Conservation (phyloP, 2,797 vertebrate species). For the Crax fasciolata region DNA sequence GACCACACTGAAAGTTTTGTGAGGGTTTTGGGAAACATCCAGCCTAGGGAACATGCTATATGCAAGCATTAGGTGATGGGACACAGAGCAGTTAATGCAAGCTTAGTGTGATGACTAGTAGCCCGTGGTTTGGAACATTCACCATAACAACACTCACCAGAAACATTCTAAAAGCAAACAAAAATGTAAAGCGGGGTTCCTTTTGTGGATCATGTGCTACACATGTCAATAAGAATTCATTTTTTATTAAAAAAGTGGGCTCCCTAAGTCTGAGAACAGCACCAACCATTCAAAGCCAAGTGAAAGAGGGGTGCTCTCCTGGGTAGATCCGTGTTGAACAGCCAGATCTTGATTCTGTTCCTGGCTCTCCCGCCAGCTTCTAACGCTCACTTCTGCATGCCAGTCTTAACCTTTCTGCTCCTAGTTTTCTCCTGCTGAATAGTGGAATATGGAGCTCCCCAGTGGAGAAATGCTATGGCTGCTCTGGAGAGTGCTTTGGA, state of each 20-base stretch:
- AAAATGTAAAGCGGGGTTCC: neutral
- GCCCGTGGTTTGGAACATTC: neutral
- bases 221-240: neutral
- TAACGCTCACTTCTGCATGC: neutral
- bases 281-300: neutral
- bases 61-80: neutral
- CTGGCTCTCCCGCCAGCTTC: neutral
- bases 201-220: neutral
- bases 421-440: neutral
- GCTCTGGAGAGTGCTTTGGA: neutral
- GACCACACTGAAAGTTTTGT: neutral
- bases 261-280: neutral
- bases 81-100: neutral
- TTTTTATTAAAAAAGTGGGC: neutral
- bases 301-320: neutral
- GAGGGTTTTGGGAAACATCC: neutral
- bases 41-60: neutral
- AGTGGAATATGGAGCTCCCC: neutral
- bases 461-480: neutral
- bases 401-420: neutral
- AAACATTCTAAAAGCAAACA: neutral
- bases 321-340: neutral
- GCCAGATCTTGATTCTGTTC: constrained; percentile 1
- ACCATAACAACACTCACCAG: neutral
- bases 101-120: neutral